Conservation (phyloP, 2,113 vertebrate species). For the Anarhynchus alexandrinus region DNA sequence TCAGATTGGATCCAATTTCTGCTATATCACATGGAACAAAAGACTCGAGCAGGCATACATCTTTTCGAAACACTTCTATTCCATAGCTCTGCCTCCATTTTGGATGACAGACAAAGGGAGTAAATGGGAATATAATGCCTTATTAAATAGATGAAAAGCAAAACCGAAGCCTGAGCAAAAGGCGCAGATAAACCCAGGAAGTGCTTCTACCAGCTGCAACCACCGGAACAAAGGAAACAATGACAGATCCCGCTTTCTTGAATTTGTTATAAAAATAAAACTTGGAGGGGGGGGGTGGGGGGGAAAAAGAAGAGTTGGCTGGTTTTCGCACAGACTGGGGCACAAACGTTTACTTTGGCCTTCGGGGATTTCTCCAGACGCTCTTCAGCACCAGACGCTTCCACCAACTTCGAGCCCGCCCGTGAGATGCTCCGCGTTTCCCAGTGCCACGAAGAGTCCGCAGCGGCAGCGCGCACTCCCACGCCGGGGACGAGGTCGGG, state of each 20-base stretch:
- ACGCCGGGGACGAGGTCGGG: background rate
- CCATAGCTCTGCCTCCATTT: slow-evolving; percentile 58
- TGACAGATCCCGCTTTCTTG: background rate
- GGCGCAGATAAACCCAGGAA: slow-evolving; percentile 37
- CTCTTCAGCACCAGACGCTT: background rate
- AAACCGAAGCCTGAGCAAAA: background rate
- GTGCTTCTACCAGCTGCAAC: background rate
- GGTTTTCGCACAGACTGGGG: background rate
- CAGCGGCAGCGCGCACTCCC: background rate
- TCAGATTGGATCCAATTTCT: slow-evolving; percentile 7
- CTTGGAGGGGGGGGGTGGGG: too few species aligned
- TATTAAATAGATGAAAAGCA: background rate
- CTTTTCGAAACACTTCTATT: slow-evolving; percentile 5
- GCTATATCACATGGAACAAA: slow-evolving; percentile 7
- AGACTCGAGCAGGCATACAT: slow-evolving; percentile 2
- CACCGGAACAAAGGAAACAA: slow-evolving; percentile 39
- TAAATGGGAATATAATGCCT: background rate
- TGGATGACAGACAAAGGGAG: slow-evolving; percentile 49
- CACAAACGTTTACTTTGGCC: background rate
- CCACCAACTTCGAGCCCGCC: background rate
- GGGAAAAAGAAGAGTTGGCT: background rate
- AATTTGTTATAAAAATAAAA: background rate
- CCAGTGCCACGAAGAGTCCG: background rate
- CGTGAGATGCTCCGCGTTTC: background rate
- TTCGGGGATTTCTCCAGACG: background rate